Evolutionary conservation across 2,797 vertebrate genomes (phyloP).

Genomic region (Mormyrops boulengeri): DNA sequence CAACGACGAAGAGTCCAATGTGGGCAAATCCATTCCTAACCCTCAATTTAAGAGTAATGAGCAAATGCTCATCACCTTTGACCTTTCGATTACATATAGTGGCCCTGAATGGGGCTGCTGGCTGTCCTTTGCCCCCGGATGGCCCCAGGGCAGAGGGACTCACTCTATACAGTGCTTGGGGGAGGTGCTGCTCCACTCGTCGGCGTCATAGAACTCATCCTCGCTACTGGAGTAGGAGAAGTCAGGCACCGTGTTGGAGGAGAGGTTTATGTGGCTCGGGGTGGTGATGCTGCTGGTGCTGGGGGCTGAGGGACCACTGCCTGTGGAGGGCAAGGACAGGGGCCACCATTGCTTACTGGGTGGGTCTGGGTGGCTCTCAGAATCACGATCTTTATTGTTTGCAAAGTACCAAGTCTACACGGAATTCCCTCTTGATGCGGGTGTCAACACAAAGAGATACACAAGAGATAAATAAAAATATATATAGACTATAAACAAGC

Average conservation of each 20-base stretch:
- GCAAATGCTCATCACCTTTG: neutral
- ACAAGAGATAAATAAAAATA: neutral
- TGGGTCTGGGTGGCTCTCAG: neutral
- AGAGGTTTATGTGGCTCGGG: constrained; percentile 86
- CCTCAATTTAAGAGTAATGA: neutral
- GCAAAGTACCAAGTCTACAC: neutral
- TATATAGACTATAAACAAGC: neutral
- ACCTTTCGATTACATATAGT: neutral
- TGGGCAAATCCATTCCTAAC: neutral
- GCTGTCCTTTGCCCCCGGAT: neutral
- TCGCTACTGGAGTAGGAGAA: constrained; percentile 99
- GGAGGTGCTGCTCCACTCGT: constrained; percentile 89
- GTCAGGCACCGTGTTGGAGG: constrained; percentile 89
- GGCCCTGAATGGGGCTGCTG: neutral
- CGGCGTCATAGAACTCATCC: constrained; percentile 98
- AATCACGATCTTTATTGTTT: neutral
- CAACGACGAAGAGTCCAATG: neutral
- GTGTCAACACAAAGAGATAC: neutral
- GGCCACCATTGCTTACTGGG: neutral
- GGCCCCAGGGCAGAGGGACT: constrained; percentile 51
- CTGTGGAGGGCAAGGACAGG: constrained; percentile 44
- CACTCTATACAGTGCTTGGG: constrained; percentile 90
- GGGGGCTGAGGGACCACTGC: constrained; percentile 86
- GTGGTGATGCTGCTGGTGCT: constrained; percentile 90
- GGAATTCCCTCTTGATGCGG: neutral